These are phyloP conservation scores for Antidorcas marsupialis DNA, from an alignment of 2,113 vertebrate genomes.

Conservation along the genomic window DNA sequence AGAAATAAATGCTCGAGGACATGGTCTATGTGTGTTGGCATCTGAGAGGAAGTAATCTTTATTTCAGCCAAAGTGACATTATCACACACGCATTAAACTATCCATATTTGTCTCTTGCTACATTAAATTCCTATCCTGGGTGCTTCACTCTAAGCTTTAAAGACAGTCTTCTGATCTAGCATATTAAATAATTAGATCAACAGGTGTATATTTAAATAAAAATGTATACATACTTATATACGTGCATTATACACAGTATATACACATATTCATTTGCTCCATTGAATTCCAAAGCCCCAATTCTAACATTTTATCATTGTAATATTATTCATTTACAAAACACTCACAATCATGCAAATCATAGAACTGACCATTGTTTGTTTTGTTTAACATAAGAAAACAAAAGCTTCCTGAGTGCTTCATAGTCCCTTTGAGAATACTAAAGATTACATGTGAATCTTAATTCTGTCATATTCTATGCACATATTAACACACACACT, in stretches of 20 bases:
- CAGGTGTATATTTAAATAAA: background rate
- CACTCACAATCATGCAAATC: background rate
- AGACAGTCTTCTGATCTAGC: background rate
- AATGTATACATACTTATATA: background rate
- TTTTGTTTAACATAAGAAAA: background rate
- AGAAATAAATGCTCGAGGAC: conserved; percentile 42
- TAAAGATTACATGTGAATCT: background rate
- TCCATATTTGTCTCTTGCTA: background rate
- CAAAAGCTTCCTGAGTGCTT: background rate
- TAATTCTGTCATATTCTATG: background rate
- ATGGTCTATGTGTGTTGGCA: background rate
- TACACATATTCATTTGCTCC: background rate
- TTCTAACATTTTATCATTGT: background rate
- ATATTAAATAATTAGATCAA: background rate
- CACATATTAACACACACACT: background rate
- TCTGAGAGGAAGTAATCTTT: background rate
- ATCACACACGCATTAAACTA: background rate
- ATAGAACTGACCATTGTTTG: background rate
- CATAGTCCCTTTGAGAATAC: background rate
- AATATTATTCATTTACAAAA: background rate
- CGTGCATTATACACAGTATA: background rate
- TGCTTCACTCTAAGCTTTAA: background rate
- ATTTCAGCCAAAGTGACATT: background rate
- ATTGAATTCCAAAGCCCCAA: background rate
- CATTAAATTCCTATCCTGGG: background rate